Conservation (phyloP, 2,113 vertebrate species). For the Formicarius rufipectus region DNA sequence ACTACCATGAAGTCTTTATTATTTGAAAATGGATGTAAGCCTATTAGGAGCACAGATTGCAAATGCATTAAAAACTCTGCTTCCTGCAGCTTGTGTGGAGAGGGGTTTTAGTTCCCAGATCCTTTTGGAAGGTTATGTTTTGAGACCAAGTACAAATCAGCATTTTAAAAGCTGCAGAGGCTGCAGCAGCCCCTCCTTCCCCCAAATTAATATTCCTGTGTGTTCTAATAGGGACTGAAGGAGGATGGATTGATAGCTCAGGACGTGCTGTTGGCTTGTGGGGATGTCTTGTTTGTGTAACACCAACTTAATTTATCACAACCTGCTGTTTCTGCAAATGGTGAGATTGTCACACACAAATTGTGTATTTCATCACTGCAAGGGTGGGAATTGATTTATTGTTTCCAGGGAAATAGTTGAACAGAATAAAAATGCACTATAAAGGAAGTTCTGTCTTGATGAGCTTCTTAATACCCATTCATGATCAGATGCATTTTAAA, state of each 20-base stretch:
- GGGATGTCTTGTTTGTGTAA: not conserved
- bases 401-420: not conserved
- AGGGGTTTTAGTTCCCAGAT: not conserved
- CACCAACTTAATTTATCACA: conserved; percentile 18
- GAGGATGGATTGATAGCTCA: not conserved
- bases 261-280: not conserved
- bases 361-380: not conserved
- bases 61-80: not conserved
- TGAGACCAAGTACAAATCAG: not conserved
- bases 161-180: not conserved
- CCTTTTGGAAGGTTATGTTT: not conserved
- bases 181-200: not conserved
- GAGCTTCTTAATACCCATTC: not conserved
- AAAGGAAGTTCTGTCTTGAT: not conserved
- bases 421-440: not conserved
- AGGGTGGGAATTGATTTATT: not conserved
- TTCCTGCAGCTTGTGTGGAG: not conserved
- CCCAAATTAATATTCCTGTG: not conserved
- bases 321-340: conserved; percentile 9
- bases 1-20: not conserved
- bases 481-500: not conserved
- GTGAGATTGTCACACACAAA: not conserved
- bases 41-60: not conserved
- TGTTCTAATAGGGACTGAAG: not conserved
- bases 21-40: not conserved